phyloP scores from a whole-genome alignment of 2,888 invertebrate genomes.

The Catocala sponsa region DNA sequence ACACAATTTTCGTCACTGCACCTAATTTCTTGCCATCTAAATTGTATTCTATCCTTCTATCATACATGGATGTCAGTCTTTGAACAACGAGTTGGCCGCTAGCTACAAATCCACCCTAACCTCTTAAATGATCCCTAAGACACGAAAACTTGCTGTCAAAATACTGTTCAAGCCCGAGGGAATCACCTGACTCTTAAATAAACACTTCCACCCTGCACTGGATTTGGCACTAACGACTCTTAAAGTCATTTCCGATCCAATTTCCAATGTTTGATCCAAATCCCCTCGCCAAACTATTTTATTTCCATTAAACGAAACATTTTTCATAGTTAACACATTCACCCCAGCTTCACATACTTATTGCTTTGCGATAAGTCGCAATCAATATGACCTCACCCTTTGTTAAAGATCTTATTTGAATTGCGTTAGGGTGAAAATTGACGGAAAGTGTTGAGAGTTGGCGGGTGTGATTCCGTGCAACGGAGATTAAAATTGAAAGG shows the following conservation, averaged over 20 bases:
- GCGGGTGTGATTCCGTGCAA: constrained; percentile 25
- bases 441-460: constrained; percentile 34
- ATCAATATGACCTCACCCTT: constrained; percentile 41
- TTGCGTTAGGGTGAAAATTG: constrained; percentile 46
- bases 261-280: constrained; percentile 29
- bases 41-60: no score
- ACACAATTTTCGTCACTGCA: no score
- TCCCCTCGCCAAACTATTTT: constrained; percentile 40
- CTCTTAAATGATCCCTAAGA: not conserved
- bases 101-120: not conserved
- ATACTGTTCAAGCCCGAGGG: not conserved
- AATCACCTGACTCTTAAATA: constrained; percentile 12
- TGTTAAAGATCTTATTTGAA: constrained; percentile 48
- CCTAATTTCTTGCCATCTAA: no score
- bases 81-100: no score
- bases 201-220: not conserved
- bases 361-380: constrained; percentile 48
- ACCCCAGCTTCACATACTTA: constrained; percentile 48
- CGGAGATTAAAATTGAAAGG: constrained; percentile 34
- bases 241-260: constrained; percentile 29
- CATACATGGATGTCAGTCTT: no score
- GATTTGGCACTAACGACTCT: constrained; percentile 24
- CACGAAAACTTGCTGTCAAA: not conserved
- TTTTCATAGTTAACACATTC: constrained; percentile 59
- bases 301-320: constrained; percentile 50